Base-by-base conservation (phyloP, 2,113 vertebrate species). In the Euleptes europaea region DNA sequence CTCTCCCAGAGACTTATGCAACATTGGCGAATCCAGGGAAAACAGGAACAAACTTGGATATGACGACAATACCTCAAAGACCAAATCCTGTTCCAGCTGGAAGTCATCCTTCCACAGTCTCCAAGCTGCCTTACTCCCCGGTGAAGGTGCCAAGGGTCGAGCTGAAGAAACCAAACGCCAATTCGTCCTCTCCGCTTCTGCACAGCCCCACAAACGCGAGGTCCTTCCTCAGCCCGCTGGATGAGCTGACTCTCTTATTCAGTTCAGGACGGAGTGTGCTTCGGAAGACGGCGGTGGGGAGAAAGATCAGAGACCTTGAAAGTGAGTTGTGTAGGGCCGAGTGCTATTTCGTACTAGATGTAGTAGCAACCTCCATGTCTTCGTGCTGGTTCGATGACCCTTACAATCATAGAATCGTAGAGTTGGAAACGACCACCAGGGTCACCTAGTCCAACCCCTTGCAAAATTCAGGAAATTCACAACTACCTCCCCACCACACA, bases 241-340 rank as follows among this genome's bases (percentile, higher is more conserved):
- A 99, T 70, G 98, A 99, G 92, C 97, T 99, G 90, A 97, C 97
- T 86, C 98, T 97, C 19, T 95, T 99, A 82, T 99, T 99, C 94
- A 99, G 94, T 95, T 98, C 98, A 12, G 98, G 98, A 47, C 95
- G 97, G 90, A 98, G 96, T 57, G 95, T 98, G 78, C 96, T 99
- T 35, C 97, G 98, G 80, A 98, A 97, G 92, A 98, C 98, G 13
- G 97, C 97, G 2, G 97, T 96, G 1, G 98, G 98, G 21, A 96
- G 97, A 44, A 98, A 96, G 92, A 98, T 98, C 94, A 96, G 98
- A 90, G 98, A 99, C 42, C 96, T 96, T 72, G 96, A 97, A 93
- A 96, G 98, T 97, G 92, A 90, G 93, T 88, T 12, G 35, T 8
- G 38, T 54, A 6, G 70, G 60, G 9, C 4, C 6, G 26, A 63